Percentiles rank a stretch among this genome's conserved stretches.
phyloP scores from a whole-genome alignment of 2,113 vertebrate species.

The Syrmaticus mikado region DNA sequence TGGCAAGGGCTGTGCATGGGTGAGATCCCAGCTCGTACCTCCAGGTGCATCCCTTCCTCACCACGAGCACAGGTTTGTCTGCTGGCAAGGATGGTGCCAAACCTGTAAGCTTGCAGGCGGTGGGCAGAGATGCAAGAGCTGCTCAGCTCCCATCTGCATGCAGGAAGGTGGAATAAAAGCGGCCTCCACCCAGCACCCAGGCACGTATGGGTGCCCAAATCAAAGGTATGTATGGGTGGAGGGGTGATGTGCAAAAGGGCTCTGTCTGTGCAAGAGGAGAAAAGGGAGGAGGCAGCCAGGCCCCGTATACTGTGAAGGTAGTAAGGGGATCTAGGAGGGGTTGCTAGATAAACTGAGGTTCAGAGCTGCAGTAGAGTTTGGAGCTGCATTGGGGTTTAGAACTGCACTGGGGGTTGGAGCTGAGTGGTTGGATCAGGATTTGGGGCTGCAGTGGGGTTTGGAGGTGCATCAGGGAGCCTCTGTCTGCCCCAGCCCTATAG shows the following conservation, averaged over 20 bases:
- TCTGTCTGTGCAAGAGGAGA: not conserved
- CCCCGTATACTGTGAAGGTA: not conserved
- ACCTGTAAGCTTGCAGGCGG: not conserved
- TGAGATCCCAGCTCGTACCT: not conserved
- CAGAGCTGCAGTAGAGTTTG: too few species aligned
- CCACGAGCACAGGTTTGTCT: rapidly evolving
- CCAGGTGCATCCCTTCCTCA: not conserved
- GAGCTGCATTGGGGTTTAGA: not conserved
- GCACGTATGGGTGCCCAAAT: not conserved
- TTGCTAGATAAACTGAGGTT: not conserved
- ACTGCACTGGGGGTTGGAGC: not conserved
- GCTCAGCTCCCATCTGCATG: not conserved
- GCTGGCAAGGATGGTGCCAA: rapidly evolving
- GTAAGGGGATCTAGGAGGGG: rapidly evolving
- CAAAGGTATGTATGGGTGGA: rapidly evolving
- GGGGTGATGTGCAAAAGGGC: not conserved
- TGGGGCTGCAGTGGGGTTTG: not conserved
- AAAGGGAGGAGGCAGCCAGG: not conserved
- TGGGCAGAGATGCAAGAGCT: not conserved
- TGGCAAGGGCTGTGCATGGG: not conserved
- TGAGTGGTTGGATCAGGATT: not conserved
- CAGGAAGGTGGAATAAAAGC: not conserved
- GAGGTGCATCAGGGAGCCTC: not conserved
- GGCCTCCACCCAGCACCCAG: not conserved
- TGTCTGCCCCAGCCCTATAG: not conserved